Percentiles rank a stretch among this genome's conserved stretches.
Evolutionary conservation across 2,888 invertebrate species (phyloP).

Genomic region (Lochmaea crataegi): DNA sequence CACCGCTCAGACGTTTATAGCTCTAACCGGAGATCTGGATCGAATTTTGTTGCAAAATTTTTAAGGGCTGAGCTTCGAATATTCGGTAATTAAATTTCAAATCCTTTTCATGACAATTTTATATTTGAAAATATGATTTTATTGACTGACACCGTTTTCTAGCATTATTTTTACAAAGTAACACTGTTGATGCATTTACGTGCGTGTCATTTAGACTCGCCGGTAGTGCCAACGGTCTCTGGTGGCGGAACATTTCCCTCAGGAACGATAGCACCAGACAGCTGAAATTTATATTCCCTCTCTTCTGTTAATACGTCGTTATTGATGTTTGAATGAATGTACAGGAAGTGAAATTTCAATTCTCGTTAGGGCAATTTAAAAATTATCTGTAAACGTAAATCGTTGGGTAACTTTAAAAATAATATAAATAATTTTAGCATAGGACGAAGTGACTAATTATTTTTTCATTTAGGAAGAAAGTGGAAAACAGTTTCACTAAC

Average conservation of each 20-base stretch:
- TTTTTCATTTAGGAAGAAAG: too few species aligned
- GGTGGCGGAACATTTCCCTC: not conserved
- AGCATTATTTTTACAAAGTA: not conserved
- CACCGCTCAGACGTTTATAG: slow-evolving; percentile 4
- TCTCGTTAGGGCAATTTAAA: not conserved
- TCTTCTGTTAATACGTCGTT: not conserved
- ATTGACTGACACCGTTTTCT: too few species aligned
- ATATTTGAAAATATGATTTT: not conserved
- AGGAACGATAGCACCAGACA: not conserved
- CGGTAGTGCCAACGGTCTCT: not conserved
- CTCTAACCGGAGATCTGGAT: not conserved
- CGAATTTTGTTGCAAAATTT: not conserved
- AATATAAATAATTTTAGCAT: too few species aligned
- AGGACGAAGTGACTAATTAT: too few species aligned
- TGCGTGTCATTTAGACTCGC: not conserved
- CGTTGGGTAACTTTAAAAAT: too few species aligned
- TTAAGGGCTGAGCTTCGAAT: not conserved
- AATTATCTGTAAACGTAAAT: not conserved
- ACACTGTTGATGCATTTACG: not conserved
- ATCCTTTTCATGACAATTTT: not conserved
- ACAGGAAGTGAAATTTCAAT: not conserved
- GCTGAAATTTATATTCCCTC: not conserved
- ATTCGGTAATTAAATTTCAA: not conserved
- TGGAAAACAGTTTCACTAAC: too few species aligned
- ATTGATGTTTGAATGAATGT: not conserved